phyloP scores from a whole-genome alignment of 2,888 invertebrate genomes.

The Drosophila affinis region DNA sequence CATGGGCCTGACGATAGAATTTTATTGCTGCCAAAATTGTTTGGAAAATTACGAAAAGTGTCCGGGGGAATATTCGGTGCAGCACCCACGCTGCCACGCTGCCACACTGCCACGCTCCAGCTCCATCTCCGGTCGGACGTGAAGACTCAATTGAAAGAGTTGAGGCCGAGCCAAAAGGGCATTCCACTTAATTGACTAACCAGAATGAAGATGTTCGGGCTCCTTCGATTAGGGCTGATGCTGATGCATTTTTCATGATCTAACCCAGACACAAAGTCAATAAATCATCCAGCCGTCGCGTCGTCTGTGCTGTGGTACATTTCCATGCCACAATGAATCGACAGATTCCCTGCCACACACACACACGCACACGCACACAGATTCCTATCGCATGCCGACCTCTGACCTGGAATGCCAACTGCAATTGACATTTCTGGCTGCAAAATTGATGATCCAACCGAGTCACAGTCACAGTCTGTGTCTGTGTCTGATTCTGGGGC shows the following conservation, averaged over 20 bases:
- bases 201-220: conserved; percentile 7
- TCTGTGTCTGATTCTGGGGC: conserved; percentile 4
- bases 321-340: conserved; percentile 43
- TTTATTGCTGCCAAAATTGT: conserved; percentile 68
- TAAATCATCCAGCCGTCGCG: conserved; percentile 59
- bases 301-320: background rate
- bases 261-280: conserved; percentile 44
- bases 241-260: conserved; percentile 44
- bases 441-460: conserved; percentile 65
- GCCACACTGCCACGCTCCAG: background rate
- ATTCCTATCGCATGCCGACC: conserved; percentile 51
- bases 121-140: background rate
- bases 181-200: conserved; percentile 20
- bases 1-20: conserved; percentile 52
- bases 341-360: conserved; percentile 39
- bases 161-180: background rate
- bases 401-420: conserved; percentile 60
- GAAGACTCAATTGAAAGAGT: conserved; percentile 10
- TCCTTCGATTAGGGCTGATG: background rate
- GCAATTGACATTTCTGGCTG: conserved; percentile 67
- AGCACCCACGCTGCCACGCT: background rate
- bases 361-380: conserved; percentile 18
- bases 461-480: background rate
- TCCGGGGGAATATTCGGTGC: conserved; percentile 11
- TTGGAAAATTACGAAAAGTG: conserved; percentile 65